Conservation (phyloP, 2,888 invertebrate species). For the Erynnis tages region DNA sequence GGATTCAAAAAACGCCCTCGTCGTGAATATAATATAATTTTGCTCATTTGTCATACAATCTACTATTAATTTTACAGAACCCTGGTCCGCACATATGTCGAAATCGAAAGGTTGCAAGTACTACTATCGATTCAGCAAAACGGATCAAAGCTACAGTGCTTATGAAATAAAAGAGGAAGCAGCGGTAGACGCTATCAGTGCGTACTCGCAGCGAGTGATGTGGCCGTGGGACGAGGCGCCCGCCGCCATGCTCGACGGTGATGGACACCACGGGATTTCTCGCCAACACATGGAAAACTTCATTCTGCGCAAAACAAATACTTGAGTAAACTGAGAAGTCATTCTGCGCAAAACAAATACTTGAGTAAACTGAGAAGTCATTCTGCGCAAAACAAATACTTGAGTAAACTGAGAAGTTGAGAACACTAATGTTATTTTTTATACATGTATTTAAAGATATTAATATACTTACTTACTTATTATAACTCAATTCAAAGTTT, state of each 20-base stretch:
- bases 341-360: conserved; percentile 13
- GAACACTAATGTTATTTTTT: no score
- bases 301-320: conserved; percentile 12
- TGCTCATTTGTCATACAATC: no score
- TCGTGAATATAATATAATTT: no score
- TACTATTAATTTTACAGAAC: no score
- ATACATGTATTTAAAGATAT: no score
- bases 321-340: background rate
- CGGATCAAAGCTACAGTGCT: conserved; percentile 51
- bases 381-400: conserved; percentile 12
- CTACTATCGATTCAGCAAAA: conserved; percentile 47
- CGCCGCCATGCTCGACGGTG: conserved; percentile 56
- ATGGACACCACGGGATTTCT: conserved; percentile 46
- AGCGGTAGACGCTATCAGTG: conserved; percentile 55
- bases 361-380: background rate
- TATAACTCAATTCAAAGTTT: no score
- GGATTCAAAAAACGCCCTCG: no score
- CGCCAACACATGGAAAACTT: conserved; percentile 55
- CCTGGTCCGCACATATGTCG: conserved; percentile 70
- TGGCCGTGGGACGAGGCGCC: conserved; percentile 69
- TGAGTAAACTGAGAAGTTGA: background rate
- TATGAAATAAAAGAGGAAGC: conserved; percentile 59
- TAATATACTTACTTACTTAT: no score
- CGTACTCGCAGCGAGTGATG: conserved; percentile 51
- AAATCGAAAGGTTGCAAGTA: conserved; percentile 62